These are phyloP conservation scores for Saccostrea cuccullata DNA, from an alignment of 1,140 invertebrate species.

Conservation along the genomic window DNA sequence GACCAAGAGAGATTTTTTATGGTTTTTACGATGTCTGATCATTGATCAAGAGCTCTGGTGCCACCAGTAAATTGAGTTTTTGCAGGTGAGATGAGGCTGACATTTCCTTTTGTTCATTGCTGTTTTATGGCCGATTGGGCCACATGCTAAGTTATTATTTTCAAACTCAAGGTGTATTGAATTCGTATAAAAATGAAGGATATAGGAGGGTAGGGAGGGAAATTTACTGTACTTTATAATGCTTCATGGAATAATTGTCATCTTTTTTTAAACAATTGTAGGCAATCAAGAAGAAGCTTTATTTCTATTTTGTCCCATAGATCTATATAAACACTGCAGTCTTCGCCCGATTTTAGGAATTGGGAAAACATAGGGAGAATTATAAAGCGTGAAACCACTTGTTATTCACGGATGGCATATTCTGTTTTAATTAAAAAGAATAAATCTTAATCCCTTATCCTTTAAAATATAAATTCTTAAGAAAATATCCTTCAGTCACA, in stretches of 20 bases:
- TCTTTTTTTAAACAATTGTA: not conserved
- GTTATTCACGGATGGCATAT: not conserved
- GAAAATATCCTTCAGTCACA: not conserved
- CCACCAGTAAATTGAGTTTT: conserved; percentile 18
- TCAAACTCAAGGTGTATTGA: conserved; percentile 3
- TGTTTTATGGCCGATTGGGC: not conserved
- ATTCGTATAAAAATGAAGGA: not conserved
- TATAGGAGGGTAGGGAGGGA: not conserved
- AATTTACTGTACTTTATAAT: not conserved
- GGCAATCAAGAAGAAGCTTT: too few relatives aligned
- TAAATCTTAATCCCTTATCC: too few relatives aligned
- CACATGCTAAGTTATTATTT: conserved; percentile 31
- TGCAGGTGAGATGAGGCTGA: conserved; percentile 11
- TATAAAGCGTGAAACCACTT: too few relatives aligned
- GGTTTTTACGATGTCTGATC: conserved; percentile 13
- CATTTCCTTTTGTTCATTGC: conserved; percentile 15
- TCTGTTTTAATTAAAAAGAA: not conserved
- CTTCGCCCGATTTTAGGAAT: too few relatives aligned
- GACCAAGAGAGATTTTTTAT: conserved; percentile 20
- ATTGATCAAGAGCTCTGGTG: not conserved
- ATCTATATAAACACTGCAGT: too few relatives aligned
- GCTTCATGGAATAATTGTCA: not conserved
- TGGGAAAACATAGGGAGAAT: too few relatives aligned
- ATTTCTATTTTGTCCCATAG: too few relatives aligned
- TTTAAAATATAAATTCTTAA: not conserved